Evolutionary conservation across 2,888 invertebrate species (phyloP).

Genomic region (Ophion costatus): DNA sequence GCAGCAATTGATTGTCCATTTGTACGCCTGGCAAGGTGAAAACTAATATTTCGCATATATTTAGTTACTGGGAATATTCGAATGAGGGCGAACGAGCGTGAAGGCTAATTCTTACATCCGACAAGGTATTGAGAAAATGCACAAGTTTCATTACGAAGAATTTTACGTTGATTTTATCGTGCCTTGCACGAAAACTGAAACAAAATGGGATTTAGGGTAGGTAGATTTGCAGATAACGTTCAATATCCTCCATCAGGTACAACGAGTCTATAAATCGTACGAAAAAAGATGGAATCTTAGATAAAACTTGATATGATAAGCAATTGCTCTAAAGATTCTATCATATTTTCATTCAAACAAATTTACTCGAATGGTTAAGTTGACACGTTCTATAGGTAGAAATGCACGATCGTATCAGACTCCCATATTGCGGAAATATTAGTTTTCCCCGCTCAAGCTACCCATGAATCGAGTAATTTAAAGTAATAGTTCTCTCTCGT

Average conservation of each 20-base stretch:
- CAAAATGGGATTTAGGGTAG: background rate
- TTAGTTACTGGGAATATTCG: conserved; percentile 5
- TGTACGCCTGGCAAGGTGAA: background rate
- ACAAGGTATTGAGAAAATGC: background rate
- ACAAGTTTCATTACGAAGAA: background rate
- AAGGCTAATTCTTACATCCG: background rate
- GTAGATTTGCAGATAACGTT: background rate
- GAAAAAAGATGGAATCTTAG: background rate
- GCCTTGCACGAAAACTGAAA: background rate
- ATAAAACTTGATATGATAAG: background rate
- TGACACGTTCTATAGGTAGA: no score
- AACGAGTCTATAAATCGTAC: background rate
- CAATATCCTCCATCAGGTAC: background rate
- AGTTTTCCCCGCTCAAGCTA: background rate
- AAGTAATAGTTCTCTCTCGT: background rate
- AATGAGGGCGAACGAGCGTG: background rate
- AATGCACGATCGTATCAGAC: no score
- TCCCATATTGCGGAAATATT: no score
- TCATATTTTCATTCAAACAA: background rate
- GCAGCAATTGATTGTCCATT: background rate
- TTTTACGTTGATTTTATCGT: background rate
- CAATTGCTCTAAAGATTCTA: background rate
- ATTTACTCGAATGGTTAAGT: no score
- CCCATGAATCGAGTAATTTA: background rate
- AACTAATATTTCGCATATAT: background rate